Evolutionary conservation across 2,797 vertebrate species (phyloP).

Genomic region (Gephyroberyx darwinii): DNA sequence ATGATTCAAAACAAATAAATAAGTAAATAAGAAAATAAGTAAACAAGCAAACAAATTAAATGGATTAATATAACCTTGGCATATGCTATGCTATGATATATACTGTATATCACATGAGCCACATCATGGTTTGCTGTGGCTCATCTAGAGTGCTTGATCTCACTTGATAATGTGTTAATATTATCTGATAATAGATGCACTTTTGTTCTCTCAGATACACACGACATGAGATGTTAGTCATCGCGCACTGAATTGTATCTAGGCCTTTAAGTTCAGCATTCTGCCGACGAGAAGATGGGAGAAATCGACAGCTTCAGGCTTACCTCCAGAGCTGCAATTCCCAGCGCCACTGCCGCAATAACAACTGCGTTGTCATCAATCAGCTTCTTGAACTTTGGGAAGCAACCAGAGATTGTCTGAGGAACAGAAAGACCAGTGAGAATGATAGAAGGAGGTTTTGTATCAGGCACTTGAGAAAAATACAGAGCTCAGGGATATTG

Average conservation of each 20-base stretch:
- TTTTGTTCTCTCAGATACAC: not conserved
- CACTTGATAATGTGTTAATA: not conserved
- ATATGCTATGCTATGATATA: no score
- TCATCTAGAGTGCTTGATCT: not conserved
- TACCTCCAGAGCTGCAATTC: conserved; percentile 85
- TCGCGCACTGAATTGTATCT: not conserved
- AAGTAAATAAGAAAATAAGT: not conserved
- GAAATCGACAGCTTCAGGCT: not conserved
- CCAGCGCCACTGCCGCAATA: conserved; percentile 81
- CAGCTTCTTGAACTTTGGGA: conserved; percentile 65
- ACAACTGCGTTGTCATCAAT: conserved; percentile 73
- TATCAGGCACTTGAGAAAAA: not conserved
- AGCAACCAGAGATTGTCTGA: conserved; percentile 76
- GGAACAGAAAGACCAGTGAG: not conserved
- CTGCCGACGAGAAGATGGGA: no score
- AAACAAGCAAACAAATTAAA: not conserved
- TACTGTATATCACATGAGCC: no score
- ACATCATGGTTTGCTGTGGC: no score
- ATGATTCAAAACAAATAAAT: not conserved
- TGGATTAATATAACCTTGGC: not conserved
- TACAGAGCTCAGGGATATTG: no score
- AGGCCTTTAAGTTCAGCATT: no score
- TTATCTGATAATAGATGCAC: not conserved
- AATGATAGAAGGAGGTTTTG: not conserved
- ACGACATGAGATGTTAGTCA: not conserved